Evolutionary conservation across 1,140 invertebrate species (phyloP).

Genomic region (Ceratina australensis): DNA sequence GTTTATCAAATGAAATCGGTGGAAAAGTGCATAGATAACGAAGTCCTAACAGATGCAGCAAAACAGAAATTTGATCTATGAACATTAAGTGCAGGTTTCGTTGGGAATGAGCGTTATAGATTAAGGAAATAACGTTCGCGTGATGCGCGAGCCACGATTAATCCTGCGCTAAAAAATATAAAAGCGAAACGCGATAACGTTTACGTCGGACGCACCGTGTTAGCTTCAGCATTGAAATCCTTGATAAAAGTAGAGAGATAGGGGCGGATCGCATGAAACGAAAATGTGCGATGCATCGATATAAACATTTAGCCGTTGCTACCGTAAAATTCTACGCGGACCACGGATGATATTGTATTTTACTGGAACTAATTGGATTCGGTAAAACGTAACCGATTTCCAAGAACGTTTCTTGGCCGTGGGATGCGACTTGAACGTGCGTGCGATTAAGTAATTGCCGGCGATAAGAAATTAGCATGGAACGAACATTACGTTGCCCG

Average conservation of each 20-base stretch:
- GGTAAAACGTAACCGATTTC: not conserved
- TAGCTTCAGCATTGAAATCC: not conserved
- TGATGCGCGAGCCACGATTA: not conserved
- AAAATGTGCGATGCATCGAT: not conserved
- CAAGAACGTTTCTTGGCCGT: constrained; percentile 5
- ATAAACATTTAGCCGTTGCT: not conserved
- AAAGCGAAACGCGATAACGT: not conserved
- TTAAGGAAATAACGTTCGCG: not conserved
- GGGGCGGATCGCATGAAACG: not conserved
- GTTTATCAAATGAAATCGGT: constrained; percentile 1
- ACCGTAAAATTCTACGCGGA: too few species aligned
- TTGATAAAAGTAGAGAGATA: not conserved
- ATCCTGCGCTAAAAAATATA: not conserved
- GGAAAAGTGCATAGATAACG: not conserved
- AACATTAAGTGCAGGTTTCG: not conserved
- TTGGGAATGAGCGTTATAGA: not conserved
- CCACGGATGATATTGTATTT: not conserved
- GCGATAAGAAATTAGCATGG: constrained; percentile 62
- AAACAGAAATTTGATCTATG: constrained; percentile 12
- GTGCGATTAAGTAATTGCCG: constrained; percentile 56
- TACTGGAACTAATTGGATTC: not conserved
- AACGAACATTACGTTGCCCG: constrained; percentile 49
- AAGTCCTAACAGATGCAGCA: not conserved
- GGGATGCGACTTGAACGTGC: constrained; percentile 22
- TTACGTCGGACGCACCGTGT: not conserved